These are phyloP conservation scores for Typhlichthys subterraneus DNA, from an alignment of 2,797 vertebrate genomes.

Conservation along the genomic window DNA sequence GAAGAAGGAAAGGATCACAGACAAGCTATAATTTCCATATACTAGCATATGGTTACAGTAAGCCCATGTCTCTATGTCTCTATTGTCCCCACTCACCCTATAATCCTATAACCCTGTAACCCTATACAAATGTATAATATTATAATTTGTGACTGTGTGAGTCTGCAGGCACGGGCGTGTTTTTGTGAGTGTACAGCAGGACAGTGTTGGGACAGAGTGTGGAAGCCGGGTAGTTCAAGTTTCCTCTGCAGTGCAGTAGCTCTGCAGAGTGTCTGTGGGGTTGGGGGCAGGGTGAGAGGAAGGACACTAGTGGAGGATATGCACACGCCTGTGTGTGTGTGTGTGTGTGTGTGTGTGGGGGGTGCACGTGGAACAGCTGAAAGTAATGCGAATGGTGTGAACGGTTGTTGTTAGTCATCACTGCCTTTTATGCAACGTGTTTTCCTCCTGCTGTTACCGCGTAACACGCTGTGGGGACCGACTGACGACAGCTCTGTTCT, in stretches of 20 bases:
- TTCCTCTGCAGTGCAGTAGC: slow-evolving; percentile 69
- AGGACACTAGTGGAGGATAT: not conserved
- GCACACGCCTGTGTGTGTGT: slow-evolving; percentile 9
- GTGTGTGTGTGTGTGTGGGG: slow-evolving; percentile 6
- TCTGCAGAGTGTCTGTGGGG: slow-evolving; percentile 19
- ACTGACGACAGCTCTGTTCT: not conserved
- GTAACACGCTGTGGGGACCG: not conserved
- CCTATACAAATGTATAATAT: not conserved
- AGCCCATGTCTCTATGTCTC: no score
- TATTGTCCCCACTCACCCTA: no score
- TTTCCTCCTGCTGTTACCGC: no score
- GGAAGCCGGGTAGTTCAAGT: slow-evolving; percentile 58
- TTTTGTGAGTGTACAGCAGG: not conserved
- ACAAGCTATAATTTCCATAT: no score
- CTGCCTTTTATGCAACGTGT: slow-evolving; percentile 10
- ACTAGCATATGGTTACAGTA: no score
- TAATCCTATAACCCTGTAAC: no score
- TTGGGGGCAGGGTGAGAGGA: not conserved
- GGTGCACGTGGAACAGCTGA: not conserved
- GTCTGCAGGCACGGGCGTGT: slow-evolving; percentile 2
- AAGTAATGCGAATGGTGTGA: no score
- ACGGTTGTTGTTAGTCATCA: not conserved
- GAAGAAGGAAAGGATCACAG: no score
- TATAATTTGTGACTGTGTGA: not conserved
- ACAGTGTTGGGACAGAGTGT: not conserved